These are phyloP conservation scores for Chaenogobius annularis DNA, from an alignment of 2,113 vertebrate species.

Conservation along the genomic window DNA sequence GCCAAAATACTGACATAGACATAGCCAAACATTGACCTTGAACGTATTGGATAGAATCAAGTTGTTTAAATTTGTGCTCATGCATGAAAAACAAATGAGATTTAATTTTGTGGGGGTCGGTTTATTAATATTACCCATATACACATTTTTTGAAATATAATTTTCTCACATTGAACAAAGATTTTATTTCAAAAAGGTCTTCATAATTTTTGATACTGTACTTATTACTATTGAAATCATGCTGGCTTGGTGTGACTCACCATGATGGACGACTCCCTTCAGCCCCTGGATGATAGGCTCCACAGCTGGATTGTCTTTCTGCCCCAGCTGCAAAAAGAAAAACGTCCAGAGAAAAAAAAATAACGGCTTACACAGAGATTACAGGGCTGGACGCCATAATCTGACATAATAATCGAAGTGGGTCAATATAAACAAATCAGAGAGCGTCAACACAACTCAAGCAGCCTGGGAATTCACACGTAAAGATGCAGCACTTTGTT, in stretches of 20 bases:
- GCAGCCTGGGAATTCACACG: background rate
- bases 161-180: no score
- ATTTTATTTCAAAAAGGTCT: no score
- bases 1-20: no score
- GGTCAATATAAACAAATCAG: constrained; percentile 38
- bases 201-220: no score
- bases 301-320: constrained; percentile 92
- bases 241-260: constrained; percentile 68
- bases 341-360: constrained; percentile 67
- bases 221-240: background rate
- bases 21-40: no score
- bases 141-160: no score
- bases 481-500: background rate
- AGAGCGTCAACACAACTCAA: background rate
- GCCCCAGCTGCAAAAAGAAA: constrained; percentile 85
- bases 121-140: no score
- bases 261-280: constrained; percentile 98
- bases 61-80: no score
- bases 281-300: constrained; percentile 96
- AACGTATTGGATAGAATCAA: no score
- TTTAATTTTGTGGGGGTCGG: no score
- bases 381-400: constrained; percentile 42
- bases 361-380: constrained; percentile 59
- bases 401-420: constrained; percentile 36
- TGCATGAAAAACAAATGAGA: no score